Base-by-base conservation (phyloP, 2,113 vertebrate genomes). In the Perca fluviatilis region DNA sequence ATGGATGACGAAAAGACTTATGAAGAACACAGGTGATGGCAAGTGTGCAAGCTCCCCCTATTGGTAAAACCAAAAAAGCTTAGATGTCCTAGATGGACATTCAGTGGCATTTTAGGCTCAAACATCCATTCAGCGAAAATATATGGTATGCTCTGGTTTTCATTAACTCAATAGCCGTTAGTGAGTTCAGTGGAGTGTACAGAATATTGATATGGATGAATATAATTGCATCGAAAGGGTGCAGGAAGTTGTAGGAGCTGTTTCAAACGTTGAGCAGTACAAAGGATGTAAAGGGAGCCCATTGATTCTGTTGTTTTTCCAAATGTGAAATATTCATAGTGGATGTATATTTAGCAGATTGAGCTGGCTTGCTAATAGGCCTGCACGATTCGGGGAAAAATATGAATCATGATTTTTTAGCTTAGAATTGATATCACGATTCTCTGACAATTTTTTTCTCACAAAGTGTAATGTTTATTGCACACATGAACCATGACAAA, bases 31-130 rank as follows among this genome's bases (percentile, higher is more conserved):
- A 79, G 15, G 49, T 16, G 43, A 92, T 87, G 60, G 43, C 79
- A 91, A 88, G 92, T 54, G 91, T 91, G 82, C 80, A 94, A 93
- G 93, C 93, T 87, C 95, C 95, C 92, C 93, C 95, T 95, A 70
- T 61, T 93, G 95, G 91, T 62, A 46, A 69, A 82, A 80, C 0
- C 10, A n/a, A 60, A 67, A 83, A 72, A 47, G 5, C 9, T 53
- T 56, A 62, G 3, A 72, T 73, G 18, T 75, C 47, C 51, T 3
- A 74, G 16, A 74, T 56, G 2, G 25, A 63, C 23, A 23, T 64
- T 12, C 27, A 79, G 21, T 9, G 66, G 25, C 23, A 79, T 66
- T 72, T 75, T 13, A 30, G 25, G 1, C 25, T 68, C 2, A 83
- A 65, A 84, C 23, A 75, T 63, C 27, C 56, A 69, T 33, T 68